phyloP scores from a whole-genome alignment of 2,797 vertebrate genomes.

The Sebastes oblongus region DNA sequence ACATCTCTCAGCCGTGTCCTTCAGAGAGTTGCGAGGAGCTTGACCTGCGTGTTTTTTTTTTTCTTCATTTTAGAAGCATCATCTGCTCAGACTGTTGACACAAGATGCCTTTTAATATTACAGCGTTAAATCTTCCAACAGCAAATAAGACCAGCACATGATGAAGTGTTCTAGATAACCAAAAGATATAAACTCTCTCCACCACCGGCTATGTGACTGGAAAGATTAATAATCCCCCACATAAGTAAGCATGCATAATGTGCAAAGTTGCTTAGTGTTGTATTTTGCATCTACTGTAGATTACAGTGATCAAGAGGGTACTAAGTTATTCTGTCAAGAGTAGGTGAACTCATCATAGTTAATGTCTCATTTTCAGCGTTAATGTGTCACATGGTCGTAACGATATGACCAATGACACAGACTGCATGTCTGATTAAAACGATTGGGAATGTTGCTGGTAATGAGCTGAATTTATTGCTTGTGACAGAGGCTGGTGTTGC shows the following conservation, averaged over 20 bases:
- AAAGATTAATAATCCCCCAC: neutral
- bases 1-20: constrained; percentile 31
- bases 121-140: neutral
- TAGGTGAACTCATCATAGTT: constrained; percentile 21
- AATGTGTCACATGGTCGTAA: constrained; percentile 15
- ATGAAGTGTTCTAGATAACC: neutral
- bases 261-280: neutral
- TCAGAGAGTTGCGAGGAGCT: constrained; percentile 13
- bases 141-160: neutral
- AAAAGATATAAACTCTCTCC: neutral
- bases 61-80: constrained; percentile 25
- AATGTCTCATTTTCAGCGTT: constrained; percentile 27
- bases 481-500: neutral
- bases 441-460: neutral
- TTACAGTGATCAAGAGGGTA: constrained; percentile 13
- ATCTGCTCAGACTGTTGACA: constrained; percentile 5
- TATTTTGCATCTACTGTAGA: constrained; percentile 4
- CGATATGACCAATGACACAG: constrained; percentile 1
- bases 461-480: constrained; percentile 29
- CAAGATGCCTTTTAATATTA: neutral
- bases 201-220: neutral
- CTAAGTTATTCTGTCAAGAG: constrained; percentile 25
- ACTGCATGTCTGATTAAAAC: constrained; percentile 25
- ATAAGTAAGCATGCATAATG: neutral
- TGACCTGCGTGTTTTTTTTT: constrained; percentile 5